Conservation (phyloP, 2,113 vertebrate genomes). For the Merops nubicus region DNA sequence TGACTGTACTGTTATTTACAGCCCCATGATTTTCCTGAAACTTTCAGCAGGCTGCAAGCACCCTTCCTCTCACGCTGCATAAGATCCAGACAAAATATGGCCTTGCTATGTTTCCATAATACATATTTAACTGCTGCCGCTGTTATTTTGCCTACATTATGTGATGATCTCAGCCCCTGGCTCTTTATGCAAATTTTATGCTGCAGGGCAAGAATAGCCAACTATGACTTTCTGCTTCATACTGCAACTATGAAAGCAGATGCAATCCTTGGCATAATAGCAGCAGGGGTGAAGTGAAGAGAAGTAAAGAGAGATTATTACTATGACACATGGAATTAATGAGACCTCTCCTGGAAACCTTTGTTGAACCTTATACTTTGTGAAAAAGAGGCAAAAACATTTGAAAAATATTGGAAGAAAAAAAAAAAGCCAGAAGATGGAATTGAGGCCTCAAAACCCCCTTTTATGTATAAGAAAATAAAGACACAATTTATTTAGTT, state of each 20-base stretch:
- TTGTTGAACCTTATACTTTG: not conserved
- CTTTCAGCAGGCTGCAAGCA: not conserved
- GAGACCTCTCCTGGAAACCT: conserved; percentile 12
- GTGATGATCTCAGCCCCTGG: not conserved
- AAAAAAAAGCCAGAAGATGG: not conserved
- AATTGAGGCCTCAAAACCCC: not conserved
- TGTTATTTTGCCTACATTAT: not conserved
- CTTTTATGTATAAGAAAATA: not conserved
- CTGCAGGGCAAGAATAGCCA: not conserved
- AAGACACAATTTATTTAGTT: not conserved
- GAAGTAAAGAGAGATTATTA: not conserved
- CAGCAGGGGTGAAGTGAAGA: not conserved
- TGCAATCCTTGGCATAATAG: conserved; percentile 18
- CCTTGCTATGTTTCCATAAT: not conserved
- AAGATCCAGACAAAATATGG: not conserved
- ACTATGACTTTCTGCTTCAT: not conserved
- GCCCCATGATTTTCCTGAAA: not conserved
- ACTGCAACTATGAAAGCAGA: not conserved
- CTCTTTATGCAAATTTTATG: not conserved
- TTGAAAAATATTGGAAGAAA: not conserved
- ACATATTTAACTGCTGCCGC: not conserved
- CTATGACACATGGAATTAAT: conserved; percentile 24
- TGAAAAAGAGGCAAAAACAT: not conserved
- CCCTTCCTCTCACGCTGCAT: not conserved
- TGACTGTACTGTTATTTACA: not conserved